Evolutionary conservation across 2,797 vertebrate genomes (phyloP).

Genomic region (Phrynocephalus guinanensis): DNA sequence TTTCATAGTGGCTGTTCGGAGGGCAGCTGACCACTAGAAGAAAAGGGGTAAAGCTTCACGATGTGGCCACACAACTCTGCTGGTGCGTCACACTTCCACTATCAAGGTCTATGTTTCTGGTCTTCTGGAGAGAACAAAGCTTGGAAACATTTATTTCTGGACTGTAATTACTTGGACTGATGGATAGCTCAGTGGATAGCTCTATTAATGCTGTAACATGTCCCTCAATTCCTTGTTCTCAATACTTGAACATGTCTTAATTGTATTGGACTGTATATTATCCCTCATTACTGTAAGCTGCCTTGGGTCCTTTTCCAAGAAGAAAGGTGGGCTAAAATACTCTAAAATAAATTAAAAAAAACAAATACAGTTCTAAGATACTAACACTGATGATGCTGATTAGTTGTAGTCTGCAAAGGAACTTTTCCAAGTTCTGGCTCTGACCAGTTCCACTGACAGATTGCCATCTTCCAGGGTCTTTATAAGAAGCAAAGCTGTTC

Average conservation of each 20-base stretch:
- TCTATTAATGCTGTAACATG: too few species aligned
- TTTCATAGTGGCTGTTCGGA: constrained; percentile 94
- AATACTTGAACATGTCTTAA: too few species aligned
- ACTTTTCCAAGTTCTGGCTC: background rate
- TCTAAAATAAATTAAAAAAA: too few species aligned
- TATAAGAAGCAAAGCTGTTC: background rate
- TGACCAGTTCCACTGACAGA: background rate
- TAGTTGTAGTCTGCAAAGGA: background rate
- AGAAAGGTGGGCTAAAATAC: too few species aligned
- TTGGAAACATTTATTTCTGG: background rate
- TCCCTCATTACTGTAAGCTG: too few species aligned
- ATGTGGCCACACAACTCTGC: background rate
- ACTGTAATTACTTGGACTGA: background rate
- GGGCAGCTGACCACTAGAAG: constrained; percentile 88
- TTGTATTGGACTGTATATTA: too few species aligned
- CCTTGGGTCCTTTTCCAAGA: too few species aligned
- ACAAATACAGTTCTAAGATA: too few species aligned
- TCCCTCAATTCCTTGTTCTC: too few species aligned
- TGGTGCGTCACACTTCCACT: background rate
- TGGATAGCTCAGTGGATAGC: too few species aligned
- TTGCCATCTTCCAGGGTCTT: background rate
- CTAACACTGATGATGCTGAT: too few species aligned
- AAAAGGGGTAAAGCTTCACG: accelerated
- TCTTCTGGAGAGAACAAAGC: background rate
- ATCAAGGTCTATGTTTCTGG: background rate